Evolutionary conservation across 2,888 invertebrate genomes (phyloP).

Genomic region (Epinotia brunnichana): DNA sequence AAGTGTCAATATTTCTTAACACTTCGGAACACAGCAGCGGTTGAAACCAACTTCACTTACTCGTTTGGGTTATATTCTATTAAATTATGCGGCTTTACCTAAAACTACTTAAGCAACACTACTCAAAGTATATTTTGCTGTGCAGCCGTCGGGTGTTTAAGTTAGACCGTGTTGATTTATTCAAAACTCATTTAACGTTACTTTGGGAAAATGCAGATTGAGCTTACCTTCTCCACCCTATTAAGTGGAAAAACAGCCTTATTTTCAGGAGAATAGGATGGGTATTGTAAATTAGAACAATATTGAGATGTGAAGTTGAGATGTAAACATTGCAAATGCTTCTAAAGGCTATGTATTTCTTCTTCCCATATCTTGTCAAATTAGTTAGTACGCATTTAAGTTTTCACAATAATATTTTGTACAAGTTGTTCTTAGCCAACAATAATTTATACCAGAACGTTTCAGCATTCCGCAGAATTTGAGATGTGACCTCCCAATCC

Average conservation of each 20-base stretch:
- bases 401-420: constrained; percentile 7
- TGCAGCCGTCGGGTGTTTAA: constrained; percentile 41
- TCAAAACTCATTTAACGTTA: constrained; percentile 43
- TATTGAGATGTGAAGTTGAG: background rate
- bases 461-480: no score
- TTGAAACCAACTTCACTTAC: background rate
- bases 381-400: constrained; percentile 32
- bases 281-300: background rate
- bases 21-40: background rate
- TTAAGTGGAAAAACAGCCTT: background rate
- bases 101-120: constrained; percentile 41
- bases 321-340: constrained; percentile 15
- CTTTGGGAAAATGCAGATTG: constrained; percentile 17
- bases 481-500: no score
- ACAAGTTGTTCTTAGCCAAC: no score
- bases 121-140: constrained; percentile 41
- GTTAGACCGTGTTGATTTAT: constrained; percentile 45
- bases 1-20: background rate
- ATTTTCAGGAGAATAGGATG: background rate
- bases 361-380: constrained; percentile 32
- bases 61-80: background rate
- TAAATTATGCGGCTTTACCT: constrained; percentile 23
- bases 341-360: constrained; percentile 1
- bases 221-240: background rate
- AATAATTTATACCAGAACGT: no score